phyloP scores from a whole-genome alignment of 2,797 vertebrate genomes.

The Dromococcyx pavoninus region DNA sequence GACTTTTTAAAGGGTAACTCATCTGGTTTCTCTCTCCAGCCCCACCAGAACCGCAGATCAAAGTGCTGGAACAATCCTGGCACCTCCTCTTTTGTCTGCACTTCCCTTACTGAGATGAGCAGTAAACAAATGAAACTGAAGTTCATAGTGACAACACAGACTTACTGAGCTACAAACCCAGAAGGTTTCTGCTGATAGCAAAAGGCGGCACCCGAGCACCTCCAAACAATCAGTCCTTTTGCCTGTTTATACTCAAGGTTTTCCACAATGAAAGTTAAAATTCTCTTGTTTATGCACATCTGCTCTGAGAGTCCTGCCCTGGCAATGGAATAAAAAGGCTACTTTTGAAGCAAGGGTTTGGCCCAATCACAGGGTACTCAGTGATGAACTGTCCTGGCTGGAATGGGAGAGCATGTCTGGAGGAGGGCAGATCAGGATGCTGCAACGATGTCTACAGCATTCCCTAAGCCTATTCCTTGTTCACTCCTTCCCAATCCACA shows the following conservation, averaged over 20 bases:
- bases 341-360: background rate
- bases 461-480: background rate
- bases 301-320: slow-evolving; percentile 41
- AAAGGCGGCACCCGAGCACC: background rate
- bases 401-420: background rate
- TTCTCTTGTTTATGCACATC: slow-evolving; percentile 5
- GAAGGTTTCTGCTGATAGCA: slow-evolving; percentile 54
- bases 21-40: background rate
- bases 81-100: background rate
- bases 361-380: background rate
- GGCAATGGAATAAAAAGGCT: slow-evolving; percentile 25
- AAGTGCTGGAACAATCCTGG: background rate
- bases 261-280: background rate
- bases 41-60: background rate
- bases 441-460: background rate
- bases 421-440: background rate
- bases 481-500: background rate
- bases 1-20: background rate
- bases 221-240: background rate
- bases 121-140: slow-evolving; percentile 17
- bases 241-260: background rate
- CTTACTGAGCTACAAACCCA: background rate
- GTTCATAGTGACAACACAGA: background rate
- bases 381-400: slow-evolving; percentile 17
- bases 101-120: background rate